Conservation (phyloP, 2,797 vertebrate species). For the Urocyon cinereoargenteus region DNA sequence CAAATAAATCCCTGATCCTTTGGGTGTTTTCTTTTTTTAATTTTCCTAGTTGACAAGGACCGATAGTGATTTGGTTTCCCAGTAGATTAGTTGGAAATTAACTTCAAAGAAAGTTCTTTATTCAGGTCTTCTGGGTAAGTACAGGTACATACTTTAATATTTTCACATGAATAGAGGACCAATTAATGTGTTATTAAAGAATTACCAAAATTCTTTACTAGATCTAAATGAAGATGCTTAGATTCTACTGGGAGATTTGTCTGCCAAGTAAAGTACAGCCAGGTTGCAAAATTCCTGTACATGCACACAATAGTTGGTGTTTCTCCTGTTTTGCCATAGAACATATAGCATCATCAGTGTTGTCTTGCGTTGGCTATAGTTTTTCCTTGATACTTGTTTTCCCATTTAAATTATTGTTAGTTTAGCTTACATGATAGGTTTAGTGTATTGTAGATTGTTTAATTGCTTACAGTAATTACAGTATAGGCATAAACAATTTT, state of each 20-base stretch:
- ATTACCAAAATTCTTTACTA: neutral
- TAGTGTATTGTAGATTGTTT: conserved; percentile 15
- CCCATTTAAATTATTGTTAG: neutral
- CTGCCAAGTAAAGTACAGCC: neutral
- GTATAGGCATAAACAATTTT: neutral
- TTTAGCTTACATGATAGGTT: neutral
- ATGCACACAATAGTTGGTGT: neutral
- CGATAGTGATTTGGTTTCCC: neutral
- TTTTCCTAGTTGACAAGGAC: neutral
- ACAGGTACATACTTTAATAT: neutral
- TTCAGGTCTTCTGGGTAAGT: neutral
- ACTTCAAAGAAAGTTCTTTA: neutral
- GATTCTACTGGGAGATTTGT: neutral
- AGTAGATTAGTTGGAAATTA: conserved; percentile 35
- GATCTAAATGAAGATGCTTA: neutral
- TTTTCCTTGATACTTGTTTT: conserved; percentile 25
- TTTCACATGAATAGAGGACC: neutral
- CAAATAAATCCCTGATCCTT: neutral
- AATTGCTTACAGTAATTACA: neutral
- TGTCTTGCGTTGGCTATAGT: conserved; percentile 16
- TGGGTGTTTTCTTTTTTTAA: neutral
- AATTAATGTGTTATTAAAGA: neutral
- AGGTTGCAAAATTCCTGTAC: neutral
- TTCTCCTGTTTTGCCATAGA: neutral
- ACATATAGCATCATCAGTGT: neutral